Conservation (phyloP, 92 coral and sea anemone genomes). For the Epizoanthus rinbou region DNA sequence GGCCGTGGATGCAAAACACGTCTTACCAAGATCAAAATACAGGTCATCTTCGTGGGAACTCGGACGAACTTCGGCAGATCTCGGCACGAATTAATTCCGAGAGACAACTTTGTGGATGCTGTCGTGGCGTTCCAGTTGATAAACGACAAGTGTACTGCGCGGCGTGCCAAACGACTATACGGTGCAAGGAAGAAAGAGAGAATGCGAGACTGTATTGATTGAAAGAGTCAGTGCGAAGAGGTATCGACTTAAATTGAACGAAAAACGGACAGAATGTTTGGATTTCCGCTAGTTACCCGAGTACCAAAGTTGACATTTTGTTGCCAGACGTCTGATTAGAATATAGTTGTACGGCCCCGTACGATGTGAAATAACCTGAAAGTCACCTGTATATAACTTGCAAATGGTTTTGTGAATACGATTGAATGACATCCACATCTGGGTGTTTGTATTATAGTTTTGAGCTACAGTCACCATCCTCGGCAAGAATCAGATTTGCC, state of each 20-base stretch:
- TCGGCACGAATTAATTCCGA: conserved; percentile 70
- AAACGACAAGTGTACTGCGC: conserved; percentile 75
- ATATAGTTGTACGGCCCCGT: too few relatives aligned
- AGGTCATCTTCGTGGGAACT: conserved; percentile 21
- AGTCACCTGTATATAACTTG: too few relatives aligned
- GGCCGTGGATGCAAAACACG: conserved; percentile 27
- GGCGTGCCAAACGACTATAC: conserved; percentile 51
- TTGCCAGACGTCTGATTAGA: too few relatives aligned
- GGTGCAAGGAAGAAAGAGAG: conserved; percentile 5
- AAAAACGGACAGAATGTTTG: too few relatives aligned
- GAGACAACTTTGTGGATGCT: conserved; percentile 71
- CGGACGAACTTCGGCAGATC: conserved; percentile 63
- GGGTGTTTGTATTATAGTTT: too few relatives aligned
- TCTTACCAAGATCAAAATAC: conserved; percentile 30
- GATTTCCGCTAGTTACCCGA: too few relatives aligned
- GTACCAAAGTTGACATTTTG: too few relatives aligned
- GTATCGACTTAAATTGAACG: neutral
- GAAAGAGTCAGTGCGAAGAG: neutral
- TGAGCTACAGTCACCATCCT: too few relatives aligned
- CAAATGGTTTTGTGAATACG: too few relatives aligned
- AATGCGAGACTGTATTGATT: conserved; percentile 48
- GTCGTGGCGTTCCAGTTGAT: conserved; percentile 65
- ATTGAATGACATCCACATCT: too few relatives aligned
- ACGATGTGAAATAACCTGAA: too few relatives aligned
- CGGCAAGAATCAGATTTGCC: too few relatives aligned